These are phyloP conservation scores for Shargacucullia verbasci DNA, from an alignment of 2,888 invertebrate species.

Conservation along the genomic window DNA sequence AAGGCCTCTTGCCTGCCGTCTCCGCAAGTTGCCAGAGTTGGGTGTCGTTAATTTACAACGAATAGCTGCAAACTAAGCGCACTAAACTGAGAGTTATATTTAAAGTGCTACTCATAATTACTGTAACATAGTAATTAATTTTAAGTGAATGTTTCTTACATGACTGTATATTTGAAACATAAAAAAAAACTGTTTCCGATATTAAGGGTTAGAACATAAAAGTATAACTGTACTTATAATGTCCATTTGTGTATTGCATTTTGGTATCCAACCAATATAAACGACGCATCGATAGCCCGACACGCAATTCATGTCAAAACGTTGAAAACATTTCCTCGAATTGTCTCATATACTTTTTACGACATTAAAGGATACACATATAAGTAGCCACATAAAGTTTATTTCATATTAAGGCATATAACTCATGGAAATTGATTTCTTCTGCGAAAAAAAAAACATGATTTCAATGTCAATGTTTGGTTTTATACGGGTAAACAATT, in stretches of 20 bases:
- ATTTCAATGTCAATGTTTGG: too few species aligned
- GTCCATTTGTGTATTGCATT: background rate
- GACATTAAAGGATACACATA: slow-evolving; percentile 6
- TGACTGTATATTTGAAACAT: too few species aligned
- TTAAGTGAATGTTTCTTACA: background rate
- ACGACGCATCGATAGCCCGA: background rate
- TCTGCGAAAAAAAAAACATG: too few species aligned
- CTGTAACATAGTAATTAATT: slow-evolving; percentile 9
- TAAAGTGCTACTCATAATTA: slow-evolving; percentile 18
- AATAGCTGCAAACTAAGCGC: slow-evolving; percentile 46
- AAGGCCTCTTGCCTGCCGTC: slow-evolving; percentile 43
- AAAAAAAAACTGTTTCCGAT: too few species aligned
- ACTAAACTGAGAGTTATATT: slow-evolving; percentile 44
- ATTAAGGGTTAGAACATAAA: too few species aligned
- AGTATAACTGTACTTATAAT: background rate
- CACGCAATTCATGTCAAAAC: slow-evolving; percentile 1
- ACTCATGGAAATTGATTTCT: too few species aligned
- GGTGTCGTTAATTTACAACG: slow-evolving; percentile 49
- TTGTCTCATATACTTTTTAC: slow-evolving; percentile 7
- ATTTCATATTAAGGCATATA: too few species aligned
- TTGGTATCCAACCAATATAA: background rate
- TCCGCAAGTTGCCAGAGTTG: slow-evolving; percentile 43
- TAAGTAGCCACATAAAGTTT: background rate
- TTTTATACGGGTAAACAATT: background rate
- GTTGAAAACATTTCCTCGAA: slow-evolving; percentile 1